Conservation (phyloP, 2,888 invertebrate genomes). For the Stenoptilia bipunctidactyla region DNA sequence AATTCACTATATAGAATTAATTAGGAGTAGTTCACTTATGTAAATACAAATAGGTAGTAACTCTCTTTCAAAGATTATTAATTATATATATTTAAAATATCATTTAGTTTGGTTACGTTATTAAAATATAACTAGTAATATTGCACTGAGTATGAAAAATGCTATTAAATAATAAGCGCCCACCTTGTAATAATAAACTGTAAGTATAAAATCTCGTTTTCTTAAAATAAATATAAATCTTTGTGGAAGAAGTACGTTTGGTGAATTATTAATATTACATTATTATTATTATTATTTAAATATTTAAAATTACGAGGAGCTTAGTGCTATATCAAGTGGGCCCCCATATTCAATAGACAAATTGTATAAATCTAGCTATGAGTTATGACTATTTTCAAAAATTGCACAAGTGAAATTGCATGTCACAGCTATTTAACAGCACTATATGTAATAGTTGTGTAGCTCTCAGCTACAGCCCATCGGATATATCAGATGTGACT, state of each 20-base stretch:
- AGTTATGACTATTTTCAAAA: constrained; percentile 64
- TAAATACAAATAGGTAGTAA: constrained; percentile 68
- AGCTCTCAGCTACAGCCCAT: neutral
- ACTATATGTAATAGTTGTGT: constrained; percentile 35
- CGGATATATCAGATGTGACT: neutral
- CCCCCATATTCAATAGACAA: constrained; percentile 65
- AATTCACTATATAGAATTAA: constrained; percentile 50
- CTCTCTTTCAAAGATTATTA: constrained; percentile 62
- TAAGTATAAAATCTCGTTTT: constrained; percentile 53
- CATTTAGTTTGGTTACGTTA: constrained; percentile 73
- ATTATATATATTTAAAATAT: constrained; percentile 64
- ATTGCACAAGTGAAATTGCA: constrained; percentile 70
- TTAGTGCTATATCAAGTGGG: constrained; percentile 54
- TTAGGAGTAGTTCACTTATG: constrained; percentile 58
- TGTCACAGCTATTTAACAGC: constrained; percentile 65
- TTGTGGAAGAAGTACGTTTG: constrained; percentile 61
- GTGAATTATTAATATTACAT: constrained; percentile 47
- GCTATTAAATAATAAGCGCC: constrained; percentile 71
- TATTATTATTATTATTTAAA: too few species aligned
- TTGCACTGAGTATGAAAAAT: constrained; percentile 72
- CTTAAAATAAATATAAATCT: constrained; percentile 68
- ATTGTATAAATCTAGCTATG: constrained; percentile 67
- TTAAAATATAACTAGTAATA: constrained; percentile 74
- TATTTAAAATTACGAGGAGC: constrained; percentile 35
- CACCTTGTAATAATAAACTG: constrained; percentile 47